phyloP scores from a whole-genome alignment of 2,797 vertebrate genomes.

The Amazonetta brasiliensis region DNA sequence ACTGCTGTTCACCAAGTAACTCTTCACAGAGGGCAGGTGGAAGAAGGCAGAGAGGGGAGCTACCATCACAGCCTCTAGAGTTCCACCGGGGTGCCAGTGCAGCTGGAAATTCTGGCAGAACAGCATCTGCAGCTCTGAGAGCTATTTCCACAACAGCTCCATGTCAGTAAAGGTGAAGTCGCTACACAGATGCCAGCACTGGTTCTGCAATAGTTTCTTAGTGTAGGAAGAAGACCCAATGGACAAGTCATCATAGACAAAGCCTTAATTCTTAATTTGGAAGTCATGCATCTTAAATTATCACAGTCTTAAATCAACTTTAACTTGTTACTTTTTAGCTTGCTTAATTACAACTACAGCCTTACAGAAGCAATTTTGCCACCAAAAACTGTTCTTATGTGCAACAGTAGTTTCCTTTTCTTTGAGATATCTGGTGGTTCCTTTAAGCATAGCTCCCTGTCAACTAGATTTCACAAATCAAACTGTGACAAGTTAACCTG shows the following conservation, averaged over 20 bases:
- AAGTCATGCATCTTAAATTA: background rate
- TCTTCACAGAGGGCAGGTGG: fast-evolving
- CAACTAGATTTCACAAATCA: background rate
- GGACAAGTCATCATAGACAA: fast-evolving
- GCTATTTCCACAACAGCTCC: background rate
- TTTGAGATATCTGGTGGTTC: background rate
- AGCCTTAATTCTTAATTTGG: background rate
- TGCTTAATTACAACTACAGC: background rate
- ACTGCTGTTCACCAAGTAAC: background rate
- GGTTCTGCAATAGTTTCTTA: background rate
- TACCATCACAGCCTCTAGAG: background rate
- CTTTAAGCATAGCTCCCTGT: background rate
- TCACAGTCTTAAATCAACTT: background rate
- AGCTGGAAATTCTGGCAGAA: background rate
- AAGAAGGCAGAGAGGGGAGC: background rate
- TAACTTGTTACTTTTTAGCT: background rate
- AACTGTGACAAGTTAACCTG: background rate
- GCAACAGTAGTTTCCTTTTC: background rate
- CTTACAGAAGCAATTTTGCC: background rate
- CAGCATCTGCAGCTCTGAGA: background rate
- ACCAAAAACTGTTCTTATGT: background rate
- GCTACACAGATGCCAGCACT: background rate
- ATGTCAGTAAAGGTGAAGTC: background rate
- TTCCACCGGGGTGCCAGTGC: background rate
- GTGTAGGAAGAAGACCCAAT: background rate